These are phyloP conservation scores for Acrobasis suavella DNA, from an alignment of 2,888 invertebrate species.

Conservation along the genomic window DNA sequence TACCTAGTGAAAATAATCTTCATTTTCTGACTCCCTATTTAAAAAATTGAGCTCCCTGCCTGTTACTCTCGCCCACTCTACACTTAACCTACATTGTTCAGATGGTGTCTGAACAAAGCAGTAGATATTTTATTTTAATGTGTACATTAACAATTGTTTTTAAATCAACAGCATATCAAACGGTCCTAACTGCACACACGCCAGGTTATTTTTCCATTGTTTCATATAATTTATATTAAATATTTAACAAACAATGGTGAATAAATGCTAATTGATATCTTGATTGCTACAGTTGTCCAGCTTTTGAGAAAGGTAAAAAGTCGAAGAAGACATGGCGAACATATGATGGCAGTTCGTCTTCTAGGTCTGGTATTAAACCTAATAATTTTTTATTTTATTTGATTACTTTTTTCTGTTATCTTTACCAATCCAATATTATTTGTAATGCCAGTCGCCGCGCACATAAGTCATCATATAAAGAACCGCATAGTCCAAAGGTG, in stretches of 20 bases:
- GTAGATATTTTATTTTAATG: neutral
- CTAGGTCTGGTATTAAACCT: conserved; percentile 42
- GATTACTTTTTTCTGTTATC: conserved; percentile 8
- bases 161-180: neutral
- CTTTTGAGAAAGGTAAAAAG: neutral
- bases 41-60: too few species aligned
- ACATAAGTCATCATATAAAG: conserved; percentile 34
- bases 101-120: neutral
- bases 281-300: conserved; percentile 2
- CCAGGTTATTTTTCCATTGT: neutral
- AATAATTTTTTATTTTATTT: conserved; percentile 15
- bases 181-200: neutral
- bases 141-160: neutral
- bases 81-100: neutral
- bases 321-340: conserved; percentile 48
- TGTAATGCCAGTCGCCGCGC: conserved; percentile 31
- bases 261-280: neutral
- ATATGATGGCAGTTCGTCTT: conserved; percentile 40
- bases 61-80: too few species aligned
- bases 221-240: neutral
- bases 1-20: too few species aligned
- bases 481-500: conserved; percentile 35
- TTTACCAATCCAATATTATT: conserved; percentile 1
- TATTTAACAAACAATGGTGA: neutral
- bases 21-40: too few species aligned